Conservation (phyloP, 2,888 invertebrate genomes). For the Hyalella azteca region DNA sequence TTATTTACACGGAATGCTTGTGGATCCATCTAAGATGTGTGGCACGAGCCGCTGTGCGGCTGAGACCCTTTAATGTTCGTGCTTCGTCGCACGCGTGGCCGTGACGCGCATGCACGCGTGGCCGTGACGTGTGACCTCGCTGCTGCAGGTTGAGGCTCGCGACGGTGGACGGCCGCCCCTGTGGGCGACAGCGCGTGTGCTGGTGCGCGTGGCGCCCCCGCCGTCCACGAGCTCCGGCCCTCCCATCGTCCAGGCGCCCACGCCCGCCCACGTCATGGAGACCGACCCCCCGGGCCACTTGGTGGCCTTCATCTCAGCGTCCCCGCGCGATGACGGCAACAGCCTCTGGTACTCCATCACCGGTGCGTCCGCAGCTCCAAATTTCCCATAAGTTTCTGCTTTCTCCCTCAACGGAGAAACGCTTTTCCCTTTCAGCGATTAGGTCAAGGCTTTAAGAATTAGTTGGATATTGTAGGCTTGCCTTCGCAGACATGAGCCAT, state of each 20-base stretch:
- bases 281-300: conserved; percentile 77
- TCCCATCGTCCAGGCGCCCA: conserved; percentile 41
- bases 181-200: conserved; percentile 79
- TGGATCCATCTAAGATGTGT: too few species aligned
- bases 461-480: too few species aligned
- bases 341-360: conserved; percentile 54
- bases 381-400: too few species aligned
- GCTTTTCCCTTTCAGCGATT: too few species aligned
- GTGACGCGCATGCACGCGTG: too few species aligned
- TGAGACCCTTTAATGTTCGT: too few species aligned
- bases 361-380: conserved; percentile 48
- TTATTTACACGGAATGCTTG: too few species aligned
- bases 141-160: conserved; percentile 81
- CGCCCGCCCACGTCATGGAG: conserved; percentile 62
- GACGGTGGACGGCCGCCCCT: conserved; percentile 79
- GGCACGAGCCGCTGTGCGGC: too few species aligned
- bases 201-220: conserved; percentile 79
- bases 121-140: background rate
- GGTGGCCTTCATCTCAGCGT: conserved; percentile 82
- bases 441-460: too few species aligned
- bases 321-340: conserved; percentile 66
- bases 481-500: too few species aligned
- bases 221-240: conserved; percentile 39
- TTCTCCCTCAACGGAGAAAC: too few species aligned
- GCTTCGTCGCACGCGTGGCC: too few species aligned